These are phyloP conservation scores for Python bivittatus DNA, from an alignment of 2,113 vertebrate species.

Conservation along the genomic window DNA sequence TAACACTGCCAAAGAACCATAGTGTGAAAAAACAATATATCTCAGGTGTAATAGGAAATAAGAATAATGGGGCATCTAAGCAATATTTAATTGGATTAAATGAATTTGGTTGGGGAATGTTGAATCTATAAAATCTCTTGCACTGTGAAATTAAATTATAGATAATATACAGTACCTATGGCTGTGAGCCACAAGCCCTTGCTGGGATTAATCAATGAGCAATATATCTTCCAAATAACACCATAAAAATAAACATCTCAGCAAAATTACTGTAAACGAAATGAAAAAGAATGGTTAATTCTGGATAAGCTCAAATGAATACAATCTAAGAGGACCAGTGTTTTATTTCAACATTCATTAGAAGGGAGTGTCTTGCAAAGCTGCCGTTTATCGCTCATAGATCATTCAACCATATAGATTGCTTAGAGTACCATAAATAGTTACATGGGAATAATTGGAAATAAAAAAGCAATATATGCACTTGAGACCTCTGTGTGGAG, in stretches of 20 bases:
- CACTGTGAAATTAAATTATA: constrained; percentile 36
- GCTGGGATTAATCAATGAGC: constrained; percentile 35
- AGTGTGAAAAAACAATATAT: constrained; percentile 2
- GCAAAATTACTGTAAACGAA: constrained; percentile 14
- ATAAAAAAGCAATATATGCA: neutral
- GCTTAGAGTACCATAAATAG: constrained; percentile 1
- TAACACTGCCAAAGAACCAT: constrained; percentile 34
- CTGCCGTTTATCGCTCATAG: constrained; percentile 1
- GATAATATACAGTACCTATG: constrained; percentile 11
- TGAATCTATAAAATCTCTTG: constrained; percentile 45
- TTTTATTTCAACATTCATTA: constrained; percentile 5
- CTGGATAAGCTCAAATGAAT: constrained; percentile 17
- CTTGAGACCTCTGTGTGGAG: neutral
- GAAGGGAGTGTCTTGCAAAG: neutral
- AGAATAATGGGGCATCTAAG: constrained; percentile 6
- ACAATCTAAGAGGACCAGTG: neutral
- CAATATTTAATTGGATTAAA: constrained; percentile 47
- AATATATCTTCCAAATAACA: constrained; percentile 39
- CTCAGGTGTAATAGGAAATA: constrained; percentile 44
- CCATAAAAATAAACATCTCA: constrained; percentile 42
- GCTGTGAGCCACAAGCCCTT: neutral
- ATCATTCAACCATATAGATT: neutral
- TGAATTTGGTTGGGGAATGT: constrained; percentile 37
- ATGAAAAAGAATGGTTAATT: constrained; percentile 20
- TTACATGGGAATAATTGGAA: neutral